phyloP scores from a whole-genome alignment of 2,888 invertebrate species.

The Tetragonula carbonaria region DNA sequence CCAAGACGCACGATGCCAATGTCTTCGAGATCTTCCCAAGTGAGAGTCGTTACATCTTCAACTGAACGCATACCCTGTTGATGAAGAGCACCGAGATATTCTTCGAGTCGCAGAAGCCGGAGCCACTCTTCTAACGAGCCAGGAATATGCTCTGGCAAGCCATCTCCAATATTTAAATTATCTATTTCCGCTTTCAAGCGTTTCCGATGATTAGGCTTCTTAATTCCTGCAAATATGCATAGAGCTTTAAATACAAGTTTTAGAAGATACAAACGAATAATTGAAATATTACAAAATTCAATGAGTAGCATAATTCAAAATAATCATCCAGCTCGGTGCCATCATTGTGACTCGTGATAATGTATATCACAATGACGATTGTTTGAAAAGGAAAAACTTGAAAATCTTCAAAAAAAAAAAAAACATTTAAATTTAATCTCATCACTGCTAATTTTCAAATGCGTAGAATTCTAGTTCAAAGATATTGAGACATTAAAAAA shows the following conservation, averaged over 20 bases:
- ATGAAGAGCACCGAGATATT: conserved; percentile 95
- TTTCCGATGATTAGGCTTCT: conserved; percentile 98
- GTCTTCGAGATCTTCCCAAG: conserved; percentile 99
- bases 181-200: conserved; percentile 98
- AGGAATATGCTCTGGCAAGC: conserved; percentile 97
- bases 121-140: conserved; percentile 98
- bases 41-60: conserved; percentile 96
- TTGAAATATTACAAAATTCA: not conserved
- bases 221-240: conserved; percentile 86
- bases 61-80: conserved; percentile 97
- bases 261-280: not conserved
- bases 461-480: not conserved
- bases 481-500: not conserved
- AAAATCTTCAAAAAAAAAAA: not conserved
- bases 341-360: not conserved
- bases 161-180: conserved; percentile 96
- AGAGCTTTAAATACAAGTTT: not conserved
- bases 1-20: conserved; percentile 97
- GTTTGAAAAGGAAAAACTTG: not conserved
- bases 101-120: conserved; percentile 94
- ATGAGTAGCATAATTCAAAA: too few species aligned
- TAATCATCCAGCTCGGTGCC: not conserved
- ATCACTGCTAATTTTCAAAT: not conserved
- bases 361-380: not conserved
- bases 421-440: not conserved